Evolutionary conservation across 2,113 vertebrate genomes (phyloP).

Genomic region (Pteronura brasiliensis): DNA sequence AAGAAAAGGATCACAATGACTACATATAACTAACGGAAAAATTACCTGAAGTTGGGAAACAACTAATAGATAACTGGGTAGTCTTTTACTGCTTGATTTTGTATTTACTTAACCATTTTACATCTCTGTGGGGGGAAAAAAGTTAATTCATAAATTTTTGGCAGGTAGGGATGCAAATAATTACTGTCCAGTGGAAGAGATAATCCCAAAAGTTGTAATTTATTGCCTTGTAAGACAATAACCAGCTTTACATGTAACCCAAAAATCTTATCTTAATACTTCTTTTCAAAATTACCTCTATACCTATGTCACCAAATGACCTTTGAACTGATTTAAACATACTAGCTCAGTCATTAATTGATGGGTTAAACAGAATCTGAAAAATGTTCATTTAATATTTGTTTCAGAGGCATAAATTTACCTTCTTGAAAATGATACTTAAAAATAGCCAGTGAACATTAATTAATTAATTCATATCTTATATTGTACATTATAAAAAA

Average conservation of each 20-base stretch:
- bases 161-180: background rate
- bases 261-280: background rate
- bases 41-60: background rate
- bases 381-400: background rate
- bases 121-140: background rate
- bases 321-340: background rate
- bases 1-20: background rate
- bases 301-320: background rate
- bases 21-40: background rate
- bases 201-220: background rate
- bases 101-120: background rate
- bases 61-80: background rate
- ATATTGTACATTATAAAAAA: background rate
- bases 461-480: background rate
- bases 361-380: background rate
- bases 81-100: background rate
- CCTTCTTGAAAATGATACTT: constrained; percentile 15
- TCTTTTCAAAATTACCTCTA: background rate
- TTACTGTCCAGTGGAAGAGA: background rate
- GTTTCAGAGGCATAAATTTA: background rate
- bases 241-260: background rate
- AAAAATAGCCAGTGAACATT: background rate
- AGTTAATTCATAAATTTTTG: background rate
- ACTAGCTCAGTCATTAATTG: background rate
- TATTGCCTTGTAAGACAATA: background rate